Base-by-base conservation (phyloP, 2,113 vertebrate species). In the Semnornis frantzii region DNA sequence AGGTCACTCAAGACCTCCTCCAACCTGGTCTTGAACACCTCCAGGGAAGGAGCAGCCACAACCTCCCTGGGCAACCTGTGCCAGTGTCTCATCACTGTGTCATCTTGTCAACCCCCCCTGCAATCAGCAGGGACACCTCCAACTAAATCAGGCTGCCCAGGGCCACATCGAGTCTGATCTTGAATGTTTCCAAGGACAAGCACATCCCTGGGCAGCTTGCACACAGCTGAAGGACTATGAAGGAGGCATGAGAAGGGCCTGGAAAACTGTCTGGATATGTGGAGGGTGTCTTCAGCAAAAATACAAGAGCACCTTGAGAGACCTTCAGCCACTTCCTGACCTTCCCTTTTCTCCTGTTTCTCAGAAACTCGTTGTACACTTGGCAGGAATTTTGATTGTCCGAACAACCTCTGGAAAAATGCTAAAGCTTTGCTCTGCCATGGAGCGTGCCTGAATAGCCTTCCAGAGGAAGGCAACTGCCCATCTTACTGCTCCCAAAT, bases 401-500 rank as follows among this genome's bases (percentile, higher is more conserved):
- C 73, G 83, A 72, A 87, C 54, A 92, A 92, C 85, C 82, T 94
- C 87, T 5, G 15, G 73, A 94, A 94, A 93, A 95, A 95, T 10
- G 60, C 58, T 3, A 8, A 60, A 74, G 82, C 60, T 89, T 72
- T 92, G 80, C 65, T 85, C 69, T 81, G 89, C 76, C 79, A 83
- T 5, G 0, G 69, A 91, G 62, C 72, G 71, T 89, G 88, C 81
- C 95, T 58, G 70, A 93, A 86, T 80, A 95, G 94, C 90, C 89
- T 93, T 91, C 88, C 76, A 91, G 87, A 96, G 96, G 95, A 97
- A 97, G 82, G 81, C 71, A 93, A 93, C 93, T 93, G 91, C 89
- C 82, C 89, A 75, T 95, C 82, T 48, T 23, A 92, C 83, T 75
- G 91, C 72, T 95, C 87, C 89, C 93, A 90, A 72, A 93, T 5